Evolutionary conservation across 2,888 invertebrate genomes (phyloP).

Genomic region (Eupithecia centaureata): DNA sequence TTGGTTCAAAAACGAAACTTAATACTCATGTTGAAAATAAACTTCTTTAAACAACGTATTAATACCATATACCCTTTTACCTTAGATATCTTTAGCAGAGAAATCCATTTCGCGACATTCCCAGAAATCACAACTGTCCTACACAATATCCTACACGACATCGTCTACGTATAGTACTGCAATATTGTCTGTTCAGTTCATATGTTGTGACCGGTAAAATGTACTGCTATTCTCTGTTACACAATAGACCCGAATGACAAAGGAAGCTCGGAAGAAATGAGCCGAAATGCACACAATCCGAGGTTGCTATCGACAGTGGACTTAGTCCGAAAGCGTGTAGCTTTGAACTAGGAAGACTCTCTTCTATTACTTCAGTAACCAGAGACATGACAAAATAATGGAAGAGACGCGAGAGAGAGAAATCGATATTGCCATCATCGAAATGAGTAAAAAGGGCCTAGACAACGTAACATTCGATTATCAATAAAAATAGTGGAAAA

Average conservation of each 20-base stretch:
- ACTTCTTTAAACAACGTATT: neutral
- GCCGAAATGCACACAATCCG: slow-evolving; percentile 23
- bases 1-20: neutral
- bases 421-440: too few relatives aligned
- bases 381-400: neutral
- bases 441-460: too few relatives aligned
- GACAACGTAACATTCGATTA: too few relatives aligned
- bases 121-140: neutral
- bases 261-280: slow-evolving; percentile 25
- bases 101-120: neutral
- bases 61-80: neutral
- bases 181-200: slow-evolving; percentile 9
- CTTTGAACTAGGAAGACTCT: slow-evolving; percentile 1
- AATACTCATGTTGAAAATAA: neutral
- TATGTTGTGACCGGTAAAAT: slow-evolving; percentile 1
- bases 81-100: neutral
- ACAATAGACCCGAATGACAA: slow-evolving; percentile 28
- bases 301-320: slow-evolving; percentile 13
- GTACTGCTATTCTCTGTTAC: slow-evolving; percentile 15
- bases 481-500: too few relatives aligned
- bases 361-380: neutral
- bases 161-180: neutral
- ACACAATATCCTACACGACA: neutral
- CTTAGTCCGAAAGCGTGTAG: neutral
- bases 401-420: neutral